Percentiles rank a stretch among this genome's conserved stretches.
Evolutionary conservation across 2,797 vertebrate species (phyloP).

Genomic region (Chaunax sp.): DNA sequence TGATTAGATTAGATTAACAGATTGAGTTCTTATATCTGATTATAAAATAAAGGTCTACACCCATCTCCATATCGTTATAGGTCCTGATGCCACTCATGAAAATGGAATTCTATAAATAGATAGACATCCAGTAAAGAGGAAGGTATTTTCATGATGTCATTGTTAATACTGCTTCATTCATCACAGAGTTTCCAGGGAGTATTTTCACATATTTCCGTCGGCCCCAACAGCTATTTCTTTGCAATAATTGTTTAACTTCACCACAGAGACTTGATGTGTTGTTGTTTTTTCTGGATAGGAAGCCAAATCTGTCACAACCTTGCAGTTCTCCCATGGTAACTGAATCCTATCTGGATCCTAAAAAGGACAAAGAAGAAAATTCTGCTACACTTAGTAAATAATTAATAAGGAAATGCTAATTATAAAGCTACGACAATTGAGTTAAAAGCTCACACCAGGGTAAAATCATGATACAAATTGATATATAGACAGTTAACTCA

Average conservation of each 20-base stretch:
- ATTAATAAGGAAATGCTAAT: conserved; percentile 68
- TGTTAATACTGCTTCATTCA: conserved; percentile 18
- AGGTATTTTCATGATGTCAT: conserved; percentile 35
- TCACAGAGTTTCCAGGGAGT: conserved; percentile 39
- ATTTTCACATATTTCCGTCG: conserved; percentile 25
- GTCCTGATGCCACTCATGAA: conserved; percentile 46
- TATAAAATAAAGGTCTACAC: conserved; percentile 53
- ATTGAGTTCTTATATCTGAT: conserved; percentile 47
- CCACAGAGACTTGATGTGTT: conserved; percentile 42
- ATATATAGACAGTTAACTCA: conserved; percentile 19
- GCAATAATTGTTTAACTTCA: conserved; percentile 57
- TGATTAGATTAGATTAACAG: background rate
- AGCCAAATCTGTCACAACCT: conserved; percentile 61
- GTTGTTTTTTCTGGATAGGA: conserved; percentile 35
- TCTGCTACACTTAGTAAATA: conserved; percentile 54
- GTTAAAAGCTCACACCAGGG: conserved; percentile 50
- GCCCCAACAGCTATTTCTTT: conserved; percentile 30
- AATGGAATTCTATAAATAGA: conserved; percentile 30
- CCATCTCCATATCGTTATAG: conserved; percentile 38
- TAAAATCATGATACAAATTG: conserved; percentile 34
- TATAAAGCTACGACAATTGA: conserved; percentile 53
- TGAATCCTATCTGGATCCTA: conserved; percentile 60
- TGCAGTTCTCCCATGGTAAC: conserved; percentile 47
- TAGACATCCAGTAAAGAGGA: conserved; percentile 21
- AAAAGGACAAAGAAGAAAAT: conserved; percentile 58